A percentile compares a stretch with the other conserved stretches of the same genome.
Evolutionary conservation across 2,888 invertebrate genomes (phyloP).

Genomic region (Rhamphomyia laevipes): DNA sequence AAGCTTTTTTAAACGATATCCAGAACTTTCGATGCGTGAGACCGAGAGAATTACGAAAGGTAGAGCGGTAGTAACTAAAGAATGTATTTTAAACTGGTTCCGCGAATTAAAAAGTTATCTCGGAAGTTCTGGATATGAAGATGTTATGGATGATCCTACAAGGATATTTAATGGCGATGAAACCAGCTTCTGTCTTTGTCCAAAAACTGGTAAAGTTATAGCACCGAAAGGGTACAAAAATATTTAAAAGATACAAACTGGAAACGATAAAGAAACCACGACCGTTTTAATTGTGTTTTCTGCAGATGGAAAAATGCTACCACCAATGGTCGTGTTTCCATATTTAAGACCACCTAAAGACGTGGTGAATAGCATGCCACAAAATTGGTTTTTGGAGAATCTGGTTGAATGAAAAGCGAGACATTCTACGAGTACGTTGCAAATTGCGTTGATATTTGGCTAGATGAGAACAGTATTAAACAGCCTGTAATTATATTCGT

Average conservation of each 20-base stretch:
- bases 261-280: conserved; percentile 7
- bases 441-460: background rate
- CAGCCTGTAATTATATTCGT: conserved; percentile 7
- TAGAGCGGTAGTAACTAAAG: conserved; percentile 6
- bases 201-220: conserved; percentile 10
- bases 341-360: conserved; percentile 7
- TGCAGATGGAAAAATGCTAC: conserved; percentile 7
- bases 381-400: conserved; percentile 6
- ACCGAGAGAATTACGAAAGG: background rate
- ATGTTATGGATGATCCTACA: conserved; percentile 5
- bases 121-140: background rate
- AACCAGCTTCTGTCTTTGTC: conserved; percentile 7
- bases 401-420: conserved; percentile 10
- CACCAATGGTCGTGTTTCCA: conserved; percentile 10
- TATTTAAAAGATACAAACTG: conserved; percentile 4
- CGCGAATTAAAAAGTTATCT: background rate
- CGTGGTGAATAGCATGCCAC: conserved; percentile 7
- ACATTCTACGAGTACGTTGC: conserved; percentile 7
- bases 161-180: conserved; percentile 10
- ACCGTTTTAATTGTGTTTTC: conserved; percentile 7
- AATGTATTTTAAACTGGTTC: conserved; percentile 6
- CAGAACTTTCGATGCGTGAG: background rate
- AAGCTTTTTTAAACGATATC: background rate
- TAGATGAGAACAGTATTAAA: background rate
- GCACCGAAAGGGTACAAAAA: conserved; percentile 10